phyloP scores from a whole-genome alignment of 1,140 invertebrate genomes.

The Bombus superbus region DNA sequence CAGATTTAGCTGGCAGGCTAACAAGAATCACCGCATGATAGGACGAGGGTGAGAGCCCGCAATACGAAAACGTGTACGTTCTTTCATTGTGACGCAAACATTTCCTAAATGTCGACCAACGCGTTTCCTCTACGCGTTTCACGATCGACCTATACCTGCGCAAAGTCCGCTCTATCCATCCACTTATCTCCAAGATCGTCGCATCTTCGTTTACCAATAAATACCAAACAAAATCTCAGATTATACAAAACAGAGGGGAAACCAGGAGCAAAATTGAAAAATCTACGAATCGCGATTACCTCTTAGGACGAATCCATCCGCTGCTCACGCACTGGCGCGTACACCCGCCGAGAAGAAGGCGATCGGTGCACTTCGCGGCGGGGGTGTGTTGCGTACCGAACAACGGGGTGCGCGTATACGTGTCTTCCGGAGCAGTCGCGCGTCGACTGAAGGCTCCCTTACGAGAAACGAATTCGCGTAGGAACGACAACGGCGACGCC shows the following conservation, averaged over 20 bases:
- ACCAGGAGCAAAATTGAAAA: too few species aligned
- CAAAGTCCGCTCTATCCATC: slow-evolving; percentile 3
- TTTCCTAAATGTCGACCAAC: background rate
- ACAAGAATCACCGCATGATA: slow-evolving; percentile 53
- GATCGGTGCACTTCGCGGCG: background rate
- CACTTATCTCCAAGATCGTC: background rate
- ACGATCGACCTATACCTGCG: background rate
- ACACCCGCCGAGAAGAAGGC: background rate
- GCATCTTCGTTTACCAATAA: background rate
- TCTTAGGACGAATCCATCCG: slow-evolving; percentile 31
- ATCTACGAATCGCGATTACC: background rate
- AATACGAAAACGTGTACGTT: slow-evolving; percentile 38
- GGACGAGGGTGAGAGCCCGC: slow-evolving; percentile 49
- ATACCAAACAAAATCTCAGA: background rate
- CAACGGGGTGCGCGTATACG: slow-evolving; percentile 28
- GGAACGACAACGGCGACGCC: slow-evolving; percentile 66
- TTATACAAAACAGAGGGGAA: background rate
- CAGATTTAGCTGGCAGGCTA: slow-evolving; percentile 35
- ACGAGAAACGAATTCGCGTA: slow-evolving; percentile 54
- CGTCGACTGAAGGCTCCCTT: slow-evolving; percentile 72
- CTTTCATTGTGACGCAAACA: background rate
- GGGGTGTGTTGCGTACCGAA: background rate
- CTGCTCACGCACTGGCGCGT: background rate
- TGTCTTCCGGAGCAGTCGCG: slow-evolving; percentile 59
- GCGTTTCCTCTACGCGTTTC: background rate